Percentiles rank a stretch among this genome's conserved stretches.
Evolutionary conservation across 2,888 invertebrate species (phyloP).

Genomic region (Tipula helvola): DNA sequence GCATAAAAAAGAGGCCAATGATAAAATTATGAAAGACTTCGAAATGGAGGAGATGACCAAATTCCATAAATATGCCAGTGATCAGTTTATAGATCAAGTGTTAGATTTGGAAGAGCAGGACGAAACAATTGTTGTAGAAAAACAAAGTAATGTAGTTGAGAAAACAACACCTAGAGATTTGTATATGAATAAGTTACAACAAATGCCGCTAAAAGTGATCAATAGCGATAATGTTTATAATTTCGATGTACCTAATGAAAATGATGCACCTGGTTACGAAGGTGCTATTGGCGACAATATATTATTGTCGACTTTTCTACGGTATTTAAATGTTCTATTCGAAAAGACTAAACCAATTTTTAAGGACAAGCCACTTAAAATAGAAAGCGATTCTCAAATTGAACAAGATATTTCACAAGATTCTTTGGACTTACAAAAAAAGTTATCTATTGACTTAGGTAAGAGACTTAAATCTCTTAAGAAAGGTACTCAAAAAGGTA

Average conservation of each 20-base stretch:
- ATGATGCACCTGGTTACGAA: not conserved
- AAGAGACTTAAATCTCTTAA: not conserved
- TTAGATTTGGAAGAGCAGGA: not conserved
- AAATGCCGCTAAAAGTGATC: not conserved
- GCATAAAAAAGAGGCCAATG: not conserved
- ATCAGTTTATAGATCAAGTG: not conserved
- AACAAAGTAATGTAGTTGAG: not conserved
- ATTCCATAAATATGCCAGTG: not conserved
- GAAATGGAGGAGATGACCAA: not conserved
- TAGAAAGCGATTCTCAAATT: not conserved
- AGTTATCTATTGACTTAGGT: not conserved
- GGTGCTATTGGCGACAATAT: not conserved
- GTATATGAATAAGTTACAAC: not conserved
- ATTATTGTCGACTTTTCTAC: not conserved
- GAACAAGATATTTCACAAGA: no score
- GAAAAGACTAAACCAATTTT: not conserved
- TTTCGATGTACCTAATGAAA: not conserved
- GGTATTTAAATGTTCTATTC: not conserved
- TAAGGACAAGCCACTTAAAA: not conserved
- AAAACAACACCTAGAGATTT: not conserved
- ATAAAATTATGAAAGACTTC: not conserved
- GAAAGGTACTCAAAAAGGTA: no score
- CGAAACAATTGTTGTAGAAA: not conserved
- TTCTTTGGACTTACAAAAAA: not conserved
- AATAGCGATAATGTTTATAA: not conserved